Conservation (phyloP, 2,888 invertebrate genomes). For the Spisula solida region DNA sequence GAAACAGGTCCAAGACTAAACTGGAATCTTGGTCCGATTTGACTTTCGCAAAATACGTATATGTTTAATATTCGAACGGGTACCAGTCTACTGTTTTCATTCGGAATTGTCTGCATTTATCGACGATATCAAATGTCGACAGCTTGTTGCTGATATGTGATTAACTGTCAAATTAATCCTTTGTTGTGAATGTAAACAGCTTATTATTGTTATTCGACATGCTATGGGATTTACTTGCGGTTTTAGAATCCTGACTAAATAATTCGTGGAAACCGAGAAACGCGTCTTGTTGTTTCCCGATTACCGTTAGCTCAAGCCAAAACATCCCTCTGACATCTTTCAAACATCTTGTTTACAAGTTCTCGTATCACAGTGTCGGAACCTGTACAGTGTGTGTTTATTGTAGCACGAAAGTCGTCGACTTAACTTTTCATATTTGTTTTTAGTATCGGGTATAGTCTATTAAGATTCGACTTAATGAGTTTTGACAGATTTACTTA, state of each 20-base stretch:
- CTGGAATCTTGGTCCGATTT: too few species aligned
- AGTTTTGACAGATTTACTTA: background rate
- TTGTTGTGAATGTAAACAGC: constrained; percentile 54
- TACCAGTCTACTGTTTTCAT: background rate
- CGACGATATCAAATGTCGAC: constrained; percentile 21
- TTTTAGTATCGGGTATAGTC: background rate
- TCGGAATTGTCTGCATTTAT: constrained; percentile 2
- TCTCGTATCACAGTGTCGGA: constrained; percentile 1
- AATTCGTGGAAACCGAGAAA: constrained; percentile 1
- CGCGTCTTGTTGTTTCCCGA: background rate
- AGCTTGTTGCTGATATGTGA: constrained; percentile 40
- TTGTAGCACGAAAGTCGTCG: background rate
- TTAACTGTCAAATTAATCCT: constrained; percentile 56
- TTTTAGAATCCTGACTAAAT: constrained; percentile 5
- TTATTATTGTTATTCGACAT: constrained; percentile 30
- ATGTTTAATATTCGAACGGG: too few species aligned
- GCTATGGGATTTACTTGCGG: background rate
- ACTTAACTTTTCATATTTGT: constrained; percentile 16
- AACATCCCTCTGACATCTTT: constrained; percentile 6
- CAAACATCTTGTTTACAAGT: constrained; percentile 5
- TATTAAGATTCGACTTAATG: background rate
- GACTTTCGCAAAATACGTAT: too few species aligned
- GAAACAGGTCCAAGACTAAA: too few species aligned
- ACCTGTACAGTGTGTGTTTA: background rate
- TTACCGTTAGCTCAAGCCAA: background rate